A percentile compares a stretch with the other conserved stretches of the same genome.
Conservation (phyloP, 2,113 vertebrate species). For the Sterrhoptilus dennistouni region DNA sequence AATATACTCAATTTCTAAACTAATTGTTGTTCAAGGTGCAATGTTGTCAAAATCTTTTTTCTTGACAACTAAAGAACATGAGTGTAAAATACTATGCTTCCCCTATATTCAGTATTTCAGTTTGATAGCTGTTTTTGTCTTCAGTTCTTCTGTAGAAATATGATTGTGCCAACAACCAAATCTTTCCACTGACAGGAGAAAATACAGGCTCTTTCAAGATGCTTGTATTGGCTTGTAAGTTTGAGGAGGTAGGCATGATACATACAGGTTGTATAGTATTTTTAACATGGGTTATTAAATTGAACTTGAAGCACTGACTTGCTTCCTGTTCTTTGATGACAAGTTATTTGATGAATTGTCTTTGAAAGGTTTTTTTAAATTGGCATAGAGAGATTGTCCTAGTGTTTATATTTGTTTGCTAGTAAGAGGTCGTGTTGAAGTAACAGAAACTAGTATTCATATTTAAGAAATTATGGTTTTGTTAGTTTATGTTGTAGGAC, state of each 20-base stretch:
- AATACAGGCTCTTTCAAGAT: neutral
- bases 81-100: neutral
- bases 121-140: neutral
- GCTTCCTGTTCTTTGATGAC: neutral
- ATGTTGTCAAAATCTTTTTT: neutral
- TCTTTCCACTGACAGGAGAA: neutral
- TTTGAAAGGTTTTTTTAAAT: neutral
- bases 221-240: neutral
- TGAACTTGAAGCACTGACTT: neutral
- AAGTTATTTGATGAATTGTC: neutral
- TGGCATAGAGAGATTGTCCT: accelerated
- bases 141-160: neutral
- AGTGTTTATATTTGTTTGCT: neutral
- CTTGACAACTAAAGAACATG: neutral
- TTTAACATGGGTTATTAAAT: neutral
- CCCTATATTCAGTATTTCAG: neutral
- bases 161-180: neutral
- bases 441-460: neutral
- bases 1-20: neutral
- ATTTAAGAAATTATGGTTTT: neutral
- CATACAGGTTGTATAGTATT: neutral
- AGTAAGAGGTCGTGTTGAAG: neutral
- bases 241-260: neutral
- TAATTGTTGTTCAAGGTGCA: neutral
- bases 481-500: neutral